These are phyloP conservation scores for Camptogramma bilineatum DNA, from an alignment of 2,888 invertebrate genomes.

Conservation along the genomic window DNA sequence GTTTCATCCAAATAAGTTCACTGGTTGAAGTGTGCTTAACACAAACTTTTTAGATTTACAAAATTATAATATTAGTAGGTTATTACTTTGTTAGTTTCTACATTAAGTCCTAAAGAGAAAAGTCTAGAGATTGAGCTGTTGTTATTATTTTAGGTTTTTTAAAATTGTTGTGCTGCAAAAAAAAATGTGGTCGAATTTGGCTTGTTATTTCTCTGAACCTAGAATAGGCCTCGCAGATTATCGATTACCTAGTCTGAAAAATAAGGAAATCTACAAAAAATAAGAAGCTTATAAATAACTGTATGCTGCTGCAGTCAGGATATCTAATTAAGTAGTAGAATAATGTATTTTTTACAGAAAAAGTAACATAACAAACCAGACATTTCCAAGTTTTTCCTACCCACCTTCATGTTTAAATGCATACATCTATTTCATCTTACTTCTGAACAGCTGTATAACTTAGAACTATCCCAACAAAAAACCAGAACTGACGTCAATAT, in stretches of 20 bases:
- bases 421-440: slow-evolving; percentile 18
- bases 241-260: neutral
- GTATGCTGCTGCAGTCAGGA: neutral
- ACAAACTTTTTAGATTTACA: no score
- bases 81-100: no score
- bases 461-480: slow-evolving; percentile 43
- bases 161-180: neutral
- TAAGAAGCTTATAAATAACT: slow-evolving; percentile 1
- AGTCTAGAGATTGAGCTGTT: no score
- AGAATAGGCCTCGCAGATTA: neutral
- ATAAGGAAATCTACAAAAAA: neutral
- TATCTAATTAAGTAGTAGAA: neutral
- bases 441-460: slow-evolving; percentile 32
- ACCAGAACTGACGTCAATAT: slow-evolving; percentile 42
- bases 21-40: no score
- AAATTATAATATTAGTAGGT: no score
- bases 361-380: slow-evolving; percentile 1
- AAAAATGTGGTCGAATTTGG: neutral
- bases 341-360: neutral
- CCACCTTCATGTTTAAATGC: slow-evolving; percentile 20
- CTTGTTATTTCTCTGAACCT: neutral
- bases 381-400: slow-evolving; percentile 10
- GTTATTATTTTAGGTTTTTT: no score
- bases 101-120: no score
- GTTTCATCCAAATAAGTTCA: no score